These are phyloP conservation scores for Mastacembelus armatus DNA, from an alignment of 2,797 vertebrate genomes.

Conservation along the genomic window DNA sequence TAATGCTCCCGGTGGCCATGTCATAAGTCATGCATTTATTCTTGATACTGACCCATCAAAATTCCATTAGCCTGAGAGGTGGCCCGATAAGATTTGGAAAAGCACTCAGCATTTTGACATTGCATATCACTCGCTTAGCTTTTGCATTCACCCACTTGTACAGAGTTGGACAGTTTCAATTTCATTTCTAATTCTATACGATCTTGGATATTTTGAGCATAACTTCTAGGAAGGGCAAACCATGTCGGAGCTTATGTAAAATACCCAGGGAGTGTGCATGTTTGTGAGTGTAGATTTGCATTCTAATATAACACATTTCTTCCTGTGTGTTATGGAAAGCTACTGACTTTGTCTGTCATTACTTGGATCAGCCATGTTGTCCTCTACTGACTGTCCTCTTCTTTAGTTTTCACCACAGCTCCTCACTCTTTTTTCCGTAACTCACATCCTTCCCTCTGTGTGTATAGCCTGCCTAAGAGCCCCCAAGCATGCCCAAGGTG, in stretches of 20 bases:
- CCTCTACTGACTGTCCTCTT: constrained; percentile 57
- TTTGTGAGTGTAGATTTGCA: constrained; percentile 58
- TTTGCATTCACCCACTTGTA: constrained; percentile 31
- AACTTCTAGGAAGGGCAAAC: constrained; percentile 59
- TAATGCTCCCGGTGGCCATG: constrained; percentile 69
- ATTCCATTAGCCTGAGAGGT: constrained; percentile 74
- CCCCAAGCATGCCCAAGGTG: constrained; percentile 78
- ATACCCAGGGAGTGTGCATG: constrained; percentile 36
- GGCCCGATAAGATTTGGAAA: constrained; percentile 63
- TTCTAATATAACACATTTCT: constrained; percentile 53
- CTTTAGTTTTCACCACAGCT: constrained; percentile 31
- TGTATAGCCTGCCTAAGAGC: constrained; percentile 64
- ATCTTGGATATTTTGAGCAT: constrained; percentile 56
- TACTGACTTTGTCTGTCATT: constrained; percentile 37
- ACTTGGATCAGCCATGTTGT: constrained; percentile 49
- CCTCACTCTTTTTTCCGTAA: constrained; percentile 29
- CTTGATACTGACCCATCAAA: constrained; percentile 74
- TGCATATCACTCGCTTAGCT: constrained; percentile 56
- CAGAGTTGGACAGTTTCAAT: constrained; percentile 61
- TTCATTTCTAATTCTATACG: constrained; percentile 70
- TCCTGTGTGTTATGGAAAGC: constrained; percentile 37
- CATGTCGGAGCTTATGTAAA: constrained; percentile 67
- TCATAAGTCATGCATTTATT: constrained; percentile 75
- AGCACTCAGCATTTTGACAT: constrained; percentile 71
- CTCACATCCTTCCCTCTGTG: constrained; percentile 46